phyloP scores from a whole-genome alignment of 2,797 vertebrate species.

The Tolypeutes matacus region DNA sequence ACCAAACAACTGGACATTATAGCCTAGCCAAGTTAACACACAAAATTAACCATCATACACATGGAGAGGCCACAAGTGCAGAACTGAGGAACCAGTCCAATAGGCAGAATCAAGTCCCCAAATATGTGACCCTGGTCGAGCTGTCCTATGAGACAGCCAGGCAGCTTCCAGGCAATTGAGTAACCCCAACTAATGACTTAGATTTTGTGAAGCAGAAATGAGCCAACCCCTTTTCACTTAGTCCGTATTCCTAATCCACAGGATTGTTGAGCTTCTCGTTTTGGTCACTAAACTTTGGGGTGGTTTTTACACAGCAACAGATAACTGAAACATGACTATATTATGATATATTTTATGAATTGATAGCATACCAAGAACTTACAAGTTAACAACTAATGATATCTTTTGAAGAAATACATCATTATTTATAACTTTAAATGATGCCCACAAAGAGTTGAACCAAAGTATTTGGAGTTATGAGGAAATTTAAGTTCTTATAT shows the following conservation, averaged over 20 bases:
- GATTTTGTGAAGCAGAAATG: neutral
- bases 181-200: neutral
- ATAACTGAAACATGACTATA: conserved; percentile 16
- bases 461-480: conserved; percentile 8
- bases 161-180: neutral
- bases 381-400: neutral
- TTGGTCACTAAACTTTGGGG: neutral
- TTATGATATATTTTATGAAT: neutral
- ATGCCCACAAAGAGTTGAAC: neutral
- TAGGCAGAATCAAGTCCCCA: neutral
- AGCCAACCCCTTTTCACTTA: neutral
- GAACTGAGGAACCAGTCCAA: neutral
- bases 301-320: neutral
- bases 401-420: neutral
- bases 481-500: conserved; percentile 29
- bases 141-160: neutral
- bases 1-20: no score
- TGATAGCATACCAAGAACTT: neutral
- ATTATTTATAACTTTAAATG: conserved; percentile 57
- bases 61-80: neutral
- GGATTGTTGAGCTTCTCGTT: neutral
- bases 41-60: no score
- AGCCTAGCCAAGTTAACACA: no score
- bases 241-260: neutral
- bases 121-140: neutral